Conservation (phyloP, 2,113 vertebrate species). For the Garra rufa region DNA sequence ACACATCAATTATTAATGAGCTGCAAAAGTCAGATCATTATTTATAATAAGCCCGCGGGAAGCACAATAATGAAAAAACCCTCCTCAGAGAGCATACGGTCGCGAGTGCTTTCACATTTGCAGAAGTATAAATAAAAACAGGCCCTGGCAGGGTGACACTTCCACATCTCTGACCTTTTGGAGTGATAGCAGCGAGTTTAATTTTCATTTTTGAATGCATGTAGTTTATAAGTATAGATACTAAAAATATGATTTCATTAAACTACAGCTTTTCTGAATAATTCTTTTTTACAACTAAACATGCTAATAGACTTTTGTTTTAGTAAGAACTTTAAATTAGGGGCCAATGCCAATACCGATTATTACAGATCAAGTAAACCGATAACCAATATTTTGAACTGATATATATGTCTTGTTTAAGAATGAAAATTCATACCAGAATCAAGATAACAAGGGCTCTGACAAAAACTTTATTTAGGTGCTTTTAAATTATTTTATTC, state of each 20-base stretch:
- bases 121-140: background rate
- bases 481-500: no score
- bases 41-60: background rate
- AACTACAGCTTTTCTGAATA: background rate
- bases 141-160: background rate
- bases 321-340: background rate
- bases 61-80: background rate
- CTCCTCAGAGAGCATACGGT: background rate
- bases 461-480: no score
- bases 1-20: constrained; percentile 16
- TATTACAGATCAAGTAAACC: no score
- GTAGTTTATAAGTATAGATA: background rate
- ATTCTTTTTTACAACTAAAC: no score
- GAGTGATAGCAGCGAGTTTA: background rate
- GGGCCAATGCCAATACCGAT: no score
- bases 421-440: no score
- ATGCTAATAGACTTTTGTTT: background rate
- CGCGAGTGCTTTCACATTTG: background rate
- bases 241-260: background rate
- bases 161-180: background rate
- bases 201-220: background rate
- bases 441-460: no score
- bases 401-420: no score
- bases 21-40: background rate
- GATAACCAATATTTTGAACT: no score